Conservation (phyloP, 2,888 invertebrate species). For the Choristoneura rosaceana region DNA sequence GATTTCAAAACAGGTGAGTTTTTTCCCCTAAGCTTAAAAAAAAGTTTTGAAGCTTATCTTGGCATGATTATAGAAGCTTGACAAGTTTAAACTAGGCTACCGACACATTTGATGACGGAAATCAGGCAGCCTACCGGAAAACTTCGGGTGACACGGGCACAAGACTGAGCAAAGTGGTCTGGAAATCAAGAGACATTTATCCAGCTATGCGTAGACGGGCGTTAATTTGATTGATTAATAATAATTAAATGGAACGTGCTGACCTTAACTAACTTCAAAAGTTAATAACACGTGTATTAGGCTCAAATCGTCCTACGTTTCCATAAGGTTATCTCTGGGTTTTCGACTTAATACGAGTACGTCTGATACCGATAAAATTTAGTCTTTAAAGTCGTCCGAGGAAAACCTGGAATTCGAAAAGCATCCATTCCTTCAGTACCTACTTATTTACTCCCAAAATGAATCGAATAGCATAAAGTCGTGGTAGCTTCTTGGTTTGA, state of each 20-base stretch:
- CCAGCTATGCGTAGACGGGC: background rate
- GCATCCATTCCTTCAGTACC: no score
- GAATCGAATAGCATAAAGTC: no score
- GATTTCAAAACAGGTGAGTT: no score
- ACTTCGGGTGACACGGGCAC: background rate
- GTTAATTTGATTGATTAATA: constrained; percentile 3
- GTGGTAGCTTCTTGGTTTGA: no score
- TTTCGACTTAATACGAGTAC: background rate
- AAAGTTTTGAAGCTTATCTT: no score
- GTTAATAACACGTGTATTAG: background rate
- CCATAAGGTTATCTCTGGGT: background rate
- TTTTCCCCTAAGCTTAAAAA: no score
- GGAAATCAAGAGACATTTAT: background rate
- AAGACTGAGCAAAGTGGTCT: background rate
- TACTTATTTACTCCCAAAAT: no score
- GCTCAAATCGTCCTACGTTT: background rate
- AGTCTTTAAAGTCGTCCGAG: no score
- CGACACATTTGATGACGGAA: background rate
- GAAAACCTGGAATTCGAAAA: no score
- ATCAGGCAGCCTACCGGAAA: background rate
- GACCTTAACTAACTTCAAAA: constrained; percentile 1
- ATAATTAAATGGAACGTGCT: background rate
- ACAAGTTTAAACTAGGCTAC: background rate
- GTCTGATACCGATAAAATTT: no score
- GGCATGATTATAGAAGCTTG: background rate